A percentile compares a stretch with the other conserved stretches of the same genome.
phyloP scores from a whole-genome alignment of 2,113 vertebrate genomes.

The Falco punctatus region DNA sequence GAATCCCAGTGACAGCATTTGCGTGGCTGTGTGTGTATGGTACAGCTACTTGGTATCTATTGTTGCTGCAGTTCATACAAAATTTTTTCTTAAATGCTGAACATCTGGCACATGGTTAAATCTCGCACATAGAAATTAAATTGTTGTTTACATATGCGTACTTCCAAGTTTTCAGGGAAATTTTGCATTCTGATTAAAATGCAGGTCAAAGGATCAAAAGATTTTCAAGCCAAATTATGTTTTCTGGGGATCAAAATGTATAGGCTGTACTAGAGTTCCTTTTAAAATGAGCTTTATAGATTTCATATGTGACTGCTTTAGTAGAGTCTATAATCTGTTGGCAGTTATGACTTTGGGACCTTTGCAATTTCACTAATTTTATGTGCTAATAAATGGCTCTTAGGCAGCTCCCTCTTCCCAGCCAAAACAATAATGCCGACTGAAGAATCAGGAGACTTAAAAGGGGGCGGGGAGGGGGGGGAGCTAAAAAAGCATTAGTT shows the following conservation, averaged over 20 bases:
- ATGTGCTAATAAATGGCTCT: slow-evolving; percentile 19
- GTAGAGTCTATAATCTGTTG: slow-evolving; percentile 11
- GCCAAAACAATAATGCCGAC: background rate
- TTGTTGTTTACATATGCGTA: background rate
- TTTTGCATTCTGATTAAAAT: background rate
- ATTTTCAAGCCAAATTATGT: background rate
- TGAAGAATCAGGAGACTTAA: background rate
- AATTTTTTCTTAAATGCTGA: background rate
- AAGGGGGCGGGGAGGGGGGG: too few relatives aligned
- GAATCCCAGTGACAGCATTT: background rate
- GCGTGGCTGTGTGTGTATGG: background rate
- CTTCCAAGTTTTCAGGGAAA: background rate
- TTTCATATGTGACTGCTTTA: background rate
- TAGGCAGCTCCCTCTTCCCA: background rate
- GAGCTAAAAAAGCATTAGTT: background rate
- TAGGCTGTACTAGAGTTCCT: background rate
- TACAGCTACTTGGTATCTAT: background rate
- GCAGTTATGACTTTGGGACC: background rate
- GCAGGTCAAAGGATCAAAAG: background rate
- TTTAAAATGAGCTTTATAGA: background rate
- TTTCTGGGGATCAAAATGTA: background rate
- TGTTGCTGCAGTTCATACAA: background rate
- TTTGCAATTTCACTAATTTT: slow-evolving; percentile 50
- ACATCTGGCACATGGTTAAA: background rate
- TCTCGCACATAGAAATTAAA: background rate